phyloP scores from a whole-genome alignment of 2,888 invertebrate genomes.

The Gari tellinella region DNA sequence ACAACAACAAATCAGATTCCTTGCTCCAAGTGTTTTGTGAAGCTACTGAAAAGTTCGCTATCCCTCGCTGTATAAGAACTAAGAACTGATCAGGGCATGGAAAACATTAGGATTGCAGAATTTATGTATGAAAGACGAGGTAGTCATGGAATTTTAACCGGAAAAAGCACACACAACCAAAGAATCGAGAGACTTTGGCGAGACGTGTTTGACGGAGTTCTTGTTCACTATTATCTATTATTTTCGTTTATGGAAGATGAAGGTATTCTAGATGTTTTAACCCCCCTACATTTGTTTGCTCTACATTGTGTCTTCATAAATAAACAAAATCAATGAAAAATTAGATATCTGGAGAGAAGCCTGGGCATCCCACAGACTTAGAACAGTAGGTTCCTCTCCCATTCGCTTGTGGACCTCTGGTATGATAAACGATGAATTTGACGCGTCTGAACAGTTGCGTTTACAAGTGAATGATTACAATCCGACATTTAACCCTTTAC shows the following conservation, averaged over 20 bases:
- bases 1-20: constrained; percentile 41
- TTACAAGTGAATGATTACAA: not conserved
- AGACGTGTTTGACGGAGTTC: constrained; percentile 39
- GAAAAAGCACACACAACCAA: constrained; percentile 43
- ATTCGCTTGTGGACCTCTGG: constrained; percentile 22
- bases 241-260: constrained; percentile 40
- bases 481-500: not conserved
- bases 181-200: constrained; percentile 28
- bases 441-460: not conserved
- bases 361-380: constrained; percentile 34
- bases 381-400: constrained; percentile 32
- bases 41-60: constrained; percentile 11
- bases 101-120: constrained; percentile 32
- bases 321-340: constrained; percentile 32
- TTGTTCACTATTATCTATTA: constrained; percentile 35
- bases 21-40: constrained; percentile 16
- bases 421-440: constrained; percentile 14
- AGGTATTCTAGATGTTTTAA: constrained; percentile 23
- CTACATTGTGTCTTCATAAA: constrained; percentile 33
- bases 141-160: constrained; percentile 22
- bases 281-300: constrained; percentile 26
- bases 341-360: constrained; percentile 28
- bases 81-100: constrained; percentile 30
- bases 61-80: constrained; percentile 18
- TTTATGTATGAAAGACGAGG: constrained; percentile 26